These are phyloP conservation scores for Xiphophorus birchmanni DNA, from an alignment of 2,797 vertebrate genomes.

Conservation along the genomic window DNA sequence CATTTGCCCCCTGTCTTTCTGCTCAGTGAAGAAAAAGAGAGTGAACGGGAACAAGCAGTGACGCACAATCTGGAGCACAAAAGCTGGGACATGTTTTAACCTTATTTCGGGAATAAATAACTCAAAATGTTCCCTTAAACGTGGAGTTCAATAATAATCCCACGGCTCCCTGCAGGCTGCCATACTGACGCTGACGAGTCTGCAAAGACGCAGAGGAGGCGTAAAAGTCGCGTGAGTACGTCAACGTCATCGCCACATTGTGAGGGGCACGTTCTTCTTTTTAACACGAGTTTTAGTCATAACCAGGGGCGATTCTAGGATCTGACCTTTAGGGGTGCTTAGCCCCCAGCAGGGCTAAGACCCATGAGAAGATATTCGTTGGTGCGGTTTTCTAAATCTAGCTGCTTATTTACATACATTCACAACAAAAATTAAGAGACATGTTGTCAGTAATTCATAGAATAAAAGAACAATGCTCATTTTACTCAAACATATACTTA, in stretches of 20 bases:
- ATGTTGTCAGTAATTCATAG: no score
- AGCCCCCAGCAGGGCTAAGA: no score
- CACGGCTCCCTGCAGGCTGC: conserved; percentile 59
- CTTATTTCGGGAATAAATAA: neutral
- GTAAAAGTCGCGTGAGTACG: neutral
- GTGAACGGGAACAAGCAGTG: conserved; percentile 35
- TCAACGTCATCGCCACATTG: neutral
- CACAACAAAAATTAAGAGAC: no score
- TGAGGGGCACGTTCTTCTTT: neutral
- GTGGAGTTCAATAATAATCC: conserved; percentile 60
- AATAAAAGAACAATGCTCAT: no score
- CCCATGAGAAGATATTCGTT: no score
- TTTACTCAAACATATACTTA: no score
- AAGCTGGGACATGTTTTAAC: conserved; percentile 72
- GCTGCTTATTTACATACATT: no score
- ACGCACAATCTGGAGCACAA: conserved; percentile 59
- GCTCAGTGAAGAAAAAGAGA: conserved; percentile 49
- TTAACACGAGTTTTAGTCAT: neutral
- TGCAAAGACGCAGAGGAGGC: conserved; percentile 46
- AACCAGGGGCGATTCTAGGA: neutral
- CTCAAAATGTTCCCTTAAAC: conserved; percentile 12
- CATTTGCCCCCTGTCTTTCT: conserved; percentile 64
- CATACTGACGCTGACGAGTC: conserved; percentile 75
- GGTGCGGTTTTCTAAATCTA: no score
- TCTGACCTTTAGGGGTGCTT: no score